Base-by-base conservation (phyloP, 2,888 invertebrate genomes). In the Agonopterix alstromeriana region DNA sequence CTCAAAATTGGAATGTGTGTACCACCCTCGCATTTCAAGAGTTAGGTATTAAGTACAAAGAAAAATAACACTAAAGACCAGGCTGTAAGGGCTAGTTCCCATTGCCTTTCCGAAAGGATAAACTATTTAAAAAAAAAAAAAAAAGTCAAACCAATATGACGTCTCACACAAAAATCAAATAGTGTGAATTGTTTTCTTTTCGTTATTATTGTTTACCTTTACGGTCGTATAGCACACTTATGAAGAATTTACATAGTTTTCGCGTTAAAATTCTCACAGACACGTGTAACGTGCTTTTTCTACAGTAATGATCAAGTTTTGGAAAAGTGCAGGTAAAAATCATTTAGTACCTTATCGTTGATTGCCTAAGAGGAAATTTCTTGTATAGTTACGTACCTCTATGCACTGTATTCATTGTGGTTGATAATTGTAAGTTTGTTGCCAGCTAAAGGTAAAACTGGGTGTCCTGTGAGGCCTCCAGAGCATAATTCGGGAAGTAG, bases 231-330 rank as follows among this genome's bases (percentile, higher is more conserved):
- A 65, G 62, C 67, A 56, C 53, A 64, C 70, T 53, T 65, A 70
- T 69, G 69, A 66, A 63, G 66, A 72, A 65, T 60, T 64, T 52
- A 57, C 53, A 47, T 67, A 65, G 55, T 53, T 58, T 38, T 49
- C 48, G 61, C 53, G 51, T 55, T 48, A 54, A 56, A 60, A 45
- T 55, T 54, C 49, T 55, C 48, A 51, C 55, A 54, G 53, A 61
- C 56, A 60, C 61, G 47, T 55, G 55, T 55, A 58, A 58, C 60
- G 45, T 44, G 53, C 55, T 51, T 49, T 51, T 54, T 49, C 55
- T 45, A 56, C 57, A 53, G 90, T 87, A 82, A 94, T 94, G 93
- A 91, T 94, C 77, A 93, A 93, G 81, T 94, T 94, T 87, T 93
- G 93, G 93, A 94, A 92, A 82, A 94, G 92, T 83, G 88, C 92